Percentiles rank a stretch among this genome's conserved stretches.
Evolutionary conservation across 2,797 vertebrate genomes (phyloP).

Genomic region (Intellagama lesueurii): DNA sequence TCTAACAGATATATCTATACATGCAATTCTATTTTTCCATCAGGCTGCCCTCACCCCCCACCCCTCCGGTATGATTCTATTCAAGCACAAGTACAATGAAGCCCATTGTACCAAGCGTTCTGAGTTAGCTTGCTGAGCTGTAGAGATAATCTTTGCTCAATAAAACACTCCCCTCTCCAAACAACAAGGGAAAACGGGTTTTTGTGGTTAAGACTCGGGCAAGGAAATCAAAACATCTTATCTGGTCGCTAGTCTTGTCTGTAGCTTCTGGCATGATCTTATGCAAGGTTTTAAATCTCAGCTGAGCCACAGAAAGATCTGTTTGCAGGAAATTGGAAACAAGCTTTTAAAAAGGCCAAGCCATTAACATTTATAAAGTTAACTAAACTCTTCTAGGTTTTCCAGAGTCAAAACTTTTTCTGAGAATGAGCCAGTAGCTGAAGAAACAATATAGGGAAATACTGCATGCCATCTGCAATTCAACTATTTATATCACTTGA

Average conservation of each 20-base stretch:
- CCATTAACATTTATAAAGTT: background rate
- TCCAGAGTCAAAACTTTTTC: background rate
- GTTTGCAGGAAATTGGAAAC: background rate
- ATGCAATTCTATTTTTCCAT: background rate
- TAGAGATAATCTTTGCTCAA: constrained; percentile 1
- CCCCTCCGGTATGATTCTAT: background rate
- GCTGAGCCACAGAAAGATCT: background rate
- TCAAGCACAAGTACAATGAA: background rate
- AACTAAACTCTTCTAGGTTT: background rate
- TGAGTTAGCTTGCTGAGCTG: background rate
- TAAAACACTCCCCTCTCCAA: background rate
- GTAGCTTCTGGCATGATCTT: background rate
- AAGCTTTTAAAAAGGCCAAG: background rate
- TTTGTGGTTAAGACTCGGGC: background rate
- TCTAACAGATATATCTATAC: background rate
- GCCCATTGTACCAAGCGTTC: constrained; percentile 1
- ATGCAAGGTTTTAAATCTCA: background rate
- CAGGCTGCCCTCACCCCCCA: background rate
- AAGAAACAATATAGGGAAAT: background rate
- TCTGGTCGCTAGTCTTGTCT: background rate
- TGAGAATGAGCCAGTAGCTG: background rate
- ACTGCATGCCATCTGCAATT: background rate
- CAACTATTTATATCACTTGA: background rate
- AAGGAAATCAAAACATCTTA: background rate
- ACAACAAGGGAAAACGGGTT: background rate